A percentile compares a stretch with the other conserved stretches of the same genome.
Conservation (phyloP, 1,140 invertebrate species). For the silkworm (Bombyx mori) region DNA sequence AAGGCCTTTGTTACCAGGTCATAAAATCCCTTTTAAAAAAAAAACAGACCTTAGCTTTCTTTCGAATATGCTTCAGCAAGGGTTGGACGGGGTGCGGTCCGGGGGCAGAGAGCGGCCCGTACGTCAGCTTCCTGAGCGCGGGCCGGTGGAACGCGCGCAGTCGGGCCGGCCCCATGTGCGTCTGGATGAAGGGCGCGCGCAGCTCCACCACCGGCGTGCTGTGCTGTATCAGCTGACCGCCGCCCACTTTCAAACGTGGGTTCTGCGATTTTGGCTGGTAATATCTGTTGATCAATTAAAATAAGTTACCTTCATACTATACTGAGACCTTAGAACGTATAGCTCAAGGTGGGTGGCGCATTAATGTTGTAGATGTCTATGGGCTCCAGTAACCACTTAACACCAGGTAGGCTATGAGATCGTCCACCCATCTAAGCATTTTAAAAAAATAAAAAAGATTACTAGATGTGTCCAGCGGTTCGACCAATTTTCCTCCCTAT, state of each 20-base stretch:
- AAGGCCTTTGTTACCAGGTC: too few relatives aligned
- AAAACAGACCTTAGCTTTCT: conserved; percentile 84
- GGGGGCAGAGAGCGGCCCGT: conserved; percentile 81
- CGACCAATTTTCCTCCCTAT: too few relatives aligned
- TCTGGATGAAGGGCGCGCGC: conserved; percentile 94
- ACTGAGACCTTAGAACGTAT: too few relatives aligned
- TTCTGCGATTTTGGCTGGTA: conserved; percentile 92
- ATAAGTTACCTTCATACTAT: too few relatives aligned
- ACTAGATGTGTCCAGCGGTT: too few relatives aligned
- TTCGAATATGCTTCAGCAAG: conserved; percentile 91
- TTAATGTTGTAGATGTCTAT: background rate
- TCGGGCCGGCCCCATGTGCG: conserved; percentile 83
- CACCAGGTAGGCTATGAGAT: too few relatives aligned
- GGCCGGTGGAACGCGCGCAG: conserved; percentile 95
- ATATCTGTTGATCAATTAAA: conserved; percentile 73
- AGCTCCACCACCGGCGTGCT: conserved; percentile 97
- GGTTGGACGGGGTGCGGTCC: conserved; percentile 84
- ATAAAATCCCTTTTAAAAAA: too few relatives aligned
- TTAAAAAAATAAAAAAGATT: too few relatives aligned
- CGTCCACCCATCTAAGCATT: too few relatives aligned
- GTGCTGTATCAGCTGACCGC: conserved; percentile 93
- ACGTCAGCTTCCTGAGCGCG: conserved; percentile 88
- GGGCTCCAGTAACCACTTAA: too few relatives aligned
- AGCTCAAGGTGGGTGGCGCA: too few relatives aligned
- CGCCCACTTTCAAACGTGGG: conserved; percentile 83